Base-by-base conservation (phyloP, 1,140 invertebrate species). In the Heliconius hermathena region DNA sequence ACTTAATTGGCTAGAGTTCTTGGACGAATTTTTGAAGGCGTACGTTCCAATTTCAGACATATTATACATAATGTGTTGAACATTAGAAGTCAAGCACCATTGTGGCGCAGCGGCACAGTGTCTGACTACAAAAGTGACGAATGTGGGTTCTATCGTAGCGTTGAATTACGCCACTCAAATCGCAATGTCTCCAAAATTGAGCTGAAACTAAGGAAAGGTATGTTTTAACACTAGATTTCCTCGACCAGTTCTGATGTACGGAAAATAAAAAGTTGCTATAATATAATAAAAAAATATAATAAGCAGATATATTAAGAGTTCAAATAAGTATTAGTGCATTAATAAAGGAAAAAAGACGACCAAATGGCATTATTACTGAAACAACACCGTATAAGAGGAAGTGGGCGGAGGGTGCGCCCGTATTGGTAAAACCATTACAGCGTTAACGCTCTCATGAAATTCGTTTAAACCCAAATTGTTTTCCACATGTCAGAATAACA, bases 341-440 rank as follows among this genome's bases (percentile, higher is more conserved):
- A 9, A 22, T 9, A 22, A 76, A 70, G 38, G 29, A 71, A 76
- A 36, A 76, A 66, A 29, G 3, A n/a, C 70, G 60, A 18, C 74
- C 16, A 52, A 22, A 77, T 77, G 33, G 22, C n/a, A 46, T 73
- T 78, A 78, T 73, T 73, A 77, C 29, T 36, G 22, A 57, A 77
- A 77, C 76, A 38, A 77, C 76, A n/a, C 71, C 8, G 29, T 71
- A 73, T 73, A 8, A 60, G 76, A 46, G 76, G 71, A 73, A 78
- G 72, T 73, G 71, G 33, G 71, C 20, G 71, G 22, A 72, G 52
- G 26, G 71, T 29, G 29, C 29, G 29, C 29, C 1, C 29, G 1
- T 77, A 77, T 72, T 22, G 70, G 76, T 54, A 77, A 77, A 70
- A 38, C 76, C 71, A 73, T 78, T 78, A 73, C 29, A 8, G 70